Evolutionary conservation across 1,140 invertebrate species (phyloP).

Genomic region (Anastatus disparis): DNA sequence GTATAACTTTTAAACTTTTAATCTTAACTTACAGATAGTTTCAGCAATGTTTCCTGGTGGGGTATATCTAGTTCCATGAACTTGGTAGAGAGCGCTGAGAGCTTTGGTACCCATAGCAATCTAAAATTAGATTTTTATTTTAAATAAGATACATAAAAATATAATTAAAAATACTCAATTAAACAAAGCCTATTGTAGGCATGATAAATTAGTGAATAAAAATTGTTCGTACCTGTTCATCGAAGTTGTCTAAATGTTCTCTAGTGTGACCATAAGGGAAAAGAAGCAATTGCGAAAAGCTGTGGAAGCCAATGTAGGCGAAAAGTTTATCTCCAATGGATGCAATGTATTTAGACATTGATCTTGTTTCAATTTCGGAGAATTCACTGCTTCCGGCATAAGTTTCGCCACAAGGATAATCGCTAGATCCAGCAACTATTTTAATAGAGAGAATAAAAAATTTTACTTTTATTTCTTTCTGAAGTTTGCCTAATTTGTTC

Average conservation of each 20-base stretch:
- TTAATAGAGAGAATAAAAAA: background rate
- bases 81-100: constrained; percentile 67
- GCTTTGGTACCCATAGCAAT: constrained; percentile 70
- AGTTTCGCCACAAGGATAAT: constrained; percentile 75
- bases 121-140: constrained; percentile 49
- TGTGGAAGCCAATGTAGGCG: constrained; percentile 80
- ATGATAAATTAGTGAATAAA: no score
- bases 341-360: constrained; percentile 68
- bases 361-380: constrained; percentile 78
- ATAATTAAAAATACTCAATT: background rate
- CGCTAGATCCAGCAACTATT: constrained; percentile 72
- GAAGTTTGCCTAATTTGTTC: background rate
- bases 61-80: constrained; percentile 74
- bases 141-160: background rate
- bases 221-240: constrained; percentile 74
- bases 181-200: constrained; percentile 44
- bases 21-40: constrained; percentile 72
- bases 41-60: constrained; percentile 69
- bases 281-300: constrained; percentile 78
- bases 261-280: constrained; percentile 76
- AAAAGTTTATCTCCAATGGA: constrained; percentile 68
- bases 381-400: constrained; percentile 76
- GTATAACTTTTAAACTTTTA: no score
- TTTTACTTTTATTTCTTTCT: background rate
- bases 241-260: constrained; percentile 71